Base-by-base conservation (phyloP, 2,888 invertebrate species). In the Macrophya alboannulata region DNA sequence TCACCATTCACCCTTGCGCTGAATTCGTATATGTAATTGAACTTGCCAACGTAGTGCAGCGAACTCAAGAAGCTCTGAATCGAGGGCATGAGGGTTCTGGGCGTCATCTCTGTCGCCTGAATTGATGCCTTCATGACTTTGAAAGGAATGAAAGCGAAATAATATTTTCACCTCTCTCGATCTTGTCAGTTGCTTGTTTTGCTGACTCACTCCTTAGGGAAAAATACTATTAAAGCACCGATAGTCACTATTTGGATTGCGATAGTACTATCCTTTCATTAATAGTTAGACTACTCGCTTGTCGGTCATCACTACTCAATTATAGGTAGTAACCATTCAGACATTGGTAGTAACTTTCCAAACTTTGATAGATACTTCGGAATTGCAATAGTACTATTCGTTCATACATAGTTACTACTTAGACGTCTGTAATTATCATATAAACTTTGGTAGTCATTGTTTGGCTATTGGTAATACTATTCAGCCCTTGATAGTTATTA, bases 1-100 rank as follows among this genome's bases (percentile, higher is more conserved):
- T 43, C 62, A 62, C 37, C 25, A 81, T 62, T 81, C 81, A 25
- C 62, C 62, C 51, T 59, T 55, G 17, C 62, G 40, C 62, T 62
- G 40, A 81, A 81, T 81, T 81, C 62, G 51, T 81, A 81, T 51
- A 62, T 81, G 81, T 81, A 81, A 81, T 81, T 81, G 62, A 81
- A 81, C 62, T 62, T 62, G 62, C 62, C 62, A 59, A 62, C 77
- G 31, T 55, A 37, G 51, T 55, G 55, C 77, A 51, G 37, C 31
- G n/a, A 77, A 77, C n/a, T 37, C 77, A n/a, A 55, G 15, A 48
- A n/a, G 45, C 21, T 76, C 51, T 76, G 48, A 76, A 76, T 48
- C 48, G 25, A 45, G 0, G 25, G 31, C 51, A 37, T 4, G 55
- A 77, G 37, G n/a, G 77, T n/a, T 51, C 37, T 31, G 0, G 17